Percentiles rank a stretch among this genome's conserved stretches.
phyloP scores from a whole-genome alignment of 1,140 invertebrate species.

The Drosophila willistoni region DNA sequence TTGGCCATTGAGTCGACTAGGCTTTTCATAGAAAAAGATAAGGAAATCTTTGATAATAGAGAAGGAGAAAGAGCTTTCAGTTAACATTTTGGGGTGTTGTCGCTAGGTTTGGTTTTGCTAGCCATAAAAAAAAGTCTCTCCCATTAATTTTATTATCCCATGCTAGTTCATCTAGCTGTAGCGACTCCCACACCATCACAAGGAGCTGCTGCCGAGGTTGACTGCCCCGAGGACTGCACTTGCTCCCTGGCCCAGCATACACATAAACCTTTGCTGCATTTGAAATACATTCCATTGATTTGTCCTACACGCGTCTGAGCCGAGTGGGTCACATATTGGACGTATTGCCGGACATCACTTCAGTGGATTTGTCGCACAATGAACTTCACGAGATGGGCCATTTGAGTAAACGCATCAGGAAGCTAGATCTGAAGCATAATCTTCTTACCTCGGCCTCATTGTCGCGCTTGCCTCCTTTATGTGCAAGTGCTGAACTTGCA shows the following conservation, averaged over 20 bases:
- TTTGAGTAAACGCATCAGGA: slow-evolving; percentile 85
- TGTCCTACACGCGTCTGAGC: slow-evolving; percentile 85
- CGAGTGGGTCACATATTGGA: slow-evolving; percentile 85
- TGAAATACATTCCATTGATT: slow-evolving; percentile 84
- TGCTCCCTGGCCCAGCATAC: slow-evolving; percentile 65
- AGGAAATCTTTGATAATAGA: neutral
- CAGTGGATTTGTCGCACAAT: slow-evolving; percentile 85
- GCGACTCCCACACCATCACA: slow-evolving; percentile 34
- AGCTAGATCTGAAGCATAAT: slow-evolving; percentile 85
- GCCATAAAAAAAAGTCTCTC: neutral
- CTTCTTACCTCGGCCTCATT: slow-evolving; percentile 84
- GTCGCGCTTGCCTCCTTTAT: slow-evolving; percentile 84
- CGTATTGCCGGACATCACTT: slow-evolving; percentile 85
- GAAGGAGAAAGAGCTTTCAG: slow-evolving; percentile 36
- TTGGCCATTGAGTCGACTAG: slow-evolving; percentile 12
- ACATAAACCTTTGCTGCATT: slow-evolving; percentile 66
- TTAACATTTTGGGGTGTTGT: slow-evolving; percentile 36
- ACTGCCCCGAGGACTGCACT: slow-evolving; percentile 71
- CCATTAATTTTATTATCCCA: neutral
- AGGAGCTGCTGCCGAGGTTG: slow-evolving; percentile 11
- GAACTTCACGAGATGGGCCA: slow-evolving; percentile 85
- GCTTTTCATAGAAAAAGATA: neutral
- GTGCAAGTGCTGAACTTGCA: slow-evolving; percentile 86
- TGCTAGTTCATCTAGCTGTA: slow-evolving; percentile 41
- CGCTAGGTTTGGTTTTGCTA: neutral